A percentile compares a stretch with the other conserved stretches of the same genome.
Conservation (phyloP, 2,888 invertebrate genomes). For the Gastracanthus pulcherrimus region DNA sequence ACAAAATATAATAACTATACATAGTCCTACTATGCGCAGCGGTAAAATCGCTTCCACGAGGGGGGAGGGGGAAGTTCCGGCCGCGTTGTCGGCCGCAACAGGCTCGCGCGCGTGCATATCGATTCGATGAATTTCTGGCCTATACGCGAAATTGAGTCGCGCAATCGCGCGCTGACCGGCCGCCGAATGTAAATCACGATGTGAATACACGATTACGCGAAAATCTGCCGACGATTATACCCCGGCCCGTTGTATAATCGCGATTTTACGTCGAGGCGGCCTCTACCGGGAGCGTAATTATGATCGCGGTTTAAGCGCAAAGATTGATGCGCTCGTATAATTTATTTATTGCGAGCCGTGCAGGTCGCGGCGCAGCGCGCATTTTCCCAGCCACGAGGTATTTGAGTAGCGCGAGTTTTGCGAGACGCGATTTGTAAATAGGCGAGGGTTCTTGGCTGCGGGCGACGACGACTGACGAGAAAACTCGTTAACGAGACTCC, state of each 20-base stretch:
- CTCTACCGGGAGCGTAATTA: constrained; percentile 37
- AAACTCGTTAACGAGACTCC: constrained; percentile 7
- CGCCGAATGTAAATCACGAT: constrained; percentile 45
- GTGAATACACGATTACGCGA: constrained; percentile 44
- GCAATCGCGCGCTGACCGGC: constrained; percentile 12
- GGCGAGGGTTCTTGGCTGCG: neutral
- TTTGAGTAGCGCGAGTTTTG: neutral
- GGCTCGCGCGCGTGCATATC: neutral
- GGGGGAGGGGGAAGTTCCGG: neutral
- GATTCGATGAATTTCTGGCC: constrained; percentile 14
- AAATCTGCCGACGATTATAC: constrained; percentile 48
- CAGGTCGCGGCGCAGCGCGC: neutral
- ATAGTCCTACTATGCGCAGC: neutral
- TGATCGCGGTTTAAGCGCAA: constrained; percentile 18
- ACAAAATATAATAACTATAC: neutral
- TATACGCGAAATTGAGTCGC: constrained; percentile 34
- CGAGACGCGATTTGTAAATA: neutral
- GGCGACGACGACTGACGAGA: neutral
- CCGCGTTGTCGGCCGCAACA: neutral
- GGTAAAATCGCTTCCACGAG: constrained; percentile 11
- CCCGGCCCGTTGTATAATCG: constrained; percentile 25
- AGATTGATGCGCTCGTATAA: constrained; percentile 26
- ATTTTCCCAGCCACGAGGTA: too few relatives aligned
- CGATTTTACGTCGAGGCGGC: constrained; percentile 37
- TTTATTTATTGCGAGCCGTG: constrained; percentile 24